Conservation (phyloP, 1,140 invertebrate species). For the Globodera ellingtonae region DNA sequence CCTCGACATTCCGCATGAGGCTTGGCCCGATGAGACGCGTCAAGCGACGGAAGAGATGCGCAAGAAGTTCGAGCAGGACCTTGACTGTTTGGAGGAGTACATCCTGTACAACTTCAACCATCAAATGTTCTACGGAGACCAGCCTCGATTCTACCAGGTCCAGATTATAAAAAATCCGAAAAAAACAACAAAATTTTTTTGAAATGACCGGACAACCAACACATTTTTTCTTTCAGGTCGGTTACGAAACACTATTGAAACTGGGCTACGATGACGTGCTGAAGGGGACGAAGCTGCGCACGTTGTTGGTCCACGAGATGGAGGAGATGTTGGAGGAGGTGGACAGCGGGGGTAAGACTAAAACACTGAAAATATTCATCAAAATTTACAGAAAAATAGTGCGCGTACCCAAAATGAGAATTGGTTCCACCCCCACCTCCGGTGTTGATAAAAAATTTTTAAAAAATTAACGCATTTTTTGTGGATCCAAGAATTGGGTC, state of each 20-base stretch:
- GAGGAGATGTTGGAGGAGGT: conserved; percentile 11
- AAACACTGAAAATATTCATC: not conserved
- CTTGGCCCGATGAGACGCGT: not conserved
- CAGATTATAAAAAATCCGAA: too few species aligned
- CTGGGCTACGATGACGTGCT: conserved; percentile 1
- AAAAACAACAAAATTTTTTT: not conserved
- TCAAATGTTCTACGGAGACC: not conserved
- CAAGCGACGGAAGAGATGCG: not conserved
- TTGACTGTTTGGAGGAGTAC: not conserved
- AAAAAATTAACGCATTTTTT: too few species aligned
- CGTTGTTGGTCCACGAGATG: conserved; percentile 5
- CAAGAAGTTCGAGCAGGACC: not conserved
- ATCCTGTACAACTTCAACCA: not conserved
- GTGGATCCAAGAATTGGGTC: too few species aligned
- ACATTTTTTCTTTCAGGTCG: not conserved
- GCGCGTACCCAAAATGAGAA: too few species aligned
- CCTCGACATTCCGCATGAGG: not conserved
- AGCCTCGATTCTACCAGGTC: not conserved
- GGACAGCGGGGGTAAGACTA: not conserved
- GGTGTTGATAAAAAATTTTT: too few species aligned
- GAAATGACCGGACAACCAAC: not conserved
- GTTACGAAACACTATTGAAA: not conserved
- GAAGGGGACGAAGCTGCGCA: not conserved
- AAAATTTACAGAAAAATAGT: not conserved
- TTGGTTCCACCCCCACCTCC: too few species aligned